phyloP scores from a whole-genome alignment of 2,888 invertebrate genomes.

The Sesamia inferens region DNA sequence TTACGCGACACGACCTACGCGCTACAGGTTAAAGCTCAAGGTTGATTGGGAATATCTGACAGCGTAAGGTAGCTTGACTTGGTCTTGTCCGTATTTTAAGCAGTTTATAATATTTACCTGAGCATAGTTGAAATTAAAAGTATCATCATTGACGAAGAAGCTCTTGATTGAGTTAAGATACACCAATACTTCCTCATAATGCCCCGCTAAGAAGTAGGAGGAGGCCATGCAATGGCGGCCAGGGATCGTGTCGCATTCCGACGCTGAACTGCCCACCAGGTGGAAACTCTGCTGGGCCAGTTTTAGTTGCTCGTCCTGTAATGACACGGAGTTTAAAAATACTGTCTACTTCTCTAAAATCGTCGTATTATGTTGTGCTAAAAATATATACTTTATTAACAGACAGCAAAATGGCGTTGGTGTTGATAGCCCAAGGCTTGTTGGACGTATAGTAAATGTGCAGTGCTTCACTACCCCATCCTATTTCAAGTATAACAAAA shows the following conservation, averaged over 20 bases:
- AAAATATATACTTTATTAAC: too few relatives aligned
- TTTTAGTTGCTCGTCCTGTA: slow-evolving; percentile 97
- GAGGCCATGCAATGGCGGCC: slow-evolving; percentile 99
- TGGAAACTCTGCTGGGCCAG: slow-evolving; percentile 99
- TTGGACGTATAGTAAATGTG: too few relatives aligned
- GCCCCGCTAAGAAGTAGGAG: slow-evolving; percentile 97
- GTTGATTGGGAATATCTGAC: too few relatives aligned
- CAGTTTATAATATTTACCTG: slow-evolving; percentile 75
- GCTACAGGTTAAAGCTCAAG: too few relatives aligned
- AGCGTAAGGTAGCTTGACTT: too few relatives aligned
- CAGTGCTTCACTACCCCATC: too few relatives aligned
- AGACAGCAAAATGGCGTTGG: too few relatives aligned
- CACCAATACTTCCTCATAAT: slow-evolving; percentile 98
- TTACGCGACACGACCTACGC: too few relatives aligned
- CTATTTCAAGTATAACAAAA: too few relatives aligned
- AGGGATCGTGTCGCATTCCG: slow-evolving; percentile 99
- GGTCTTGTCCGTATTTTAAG: not conserved
- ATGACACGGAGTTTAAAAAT: not conserved
- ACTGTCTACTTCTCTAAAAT: not conserved
- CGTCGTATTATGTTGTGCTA: too few relatives aligned
- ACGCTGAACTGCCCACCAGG: slow-evolving; percentile 98
- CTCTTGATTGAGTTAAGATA: slow-evolving; percentile 99
- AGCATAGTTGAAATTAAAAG: slow-evolving; percentile 96
- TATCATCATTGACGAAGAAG: slow-evolving; percentile 97
- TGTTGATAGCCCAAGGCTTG: too few relatives aligned